Base-by-base conservation (phyloP, 1,140 invertebrate species). In the Temnothorax curvispinosus region DNA sequence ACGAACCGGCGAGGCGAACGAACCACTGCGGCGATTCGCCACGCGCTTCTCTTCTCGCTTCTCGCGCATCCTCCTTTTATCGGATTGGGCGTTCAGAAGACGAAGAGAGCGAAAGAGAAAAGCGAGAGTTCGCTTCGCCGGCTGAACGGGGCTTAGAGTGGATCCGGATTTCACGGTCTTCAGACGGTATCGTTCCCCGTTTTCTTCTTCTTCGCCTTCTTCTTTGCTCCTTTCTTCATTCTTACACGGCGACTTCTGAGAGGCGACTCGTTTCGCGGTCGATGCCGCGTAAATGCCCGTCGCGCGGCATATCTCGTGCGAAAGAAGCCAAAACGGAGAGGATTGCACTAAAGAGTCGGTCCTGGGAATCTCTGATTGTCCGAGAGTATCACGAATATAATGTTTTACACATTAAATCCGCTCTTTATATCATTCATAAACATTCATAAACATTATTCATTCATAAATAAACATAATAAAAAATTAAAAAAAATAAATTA, bases 81-180 rank as follows among this genome's bases (percentile, higher is more conserved):
- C 88, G 88, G 91, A 92, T 92, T 90, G 88, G 76, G 67, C 88
- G 56, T 88, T 80, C 85, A 76, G 60, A 65, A 21, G 75, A 65
- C 74, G 69, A 54, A 27, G 71, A 62, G 62, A 71, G 64, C 15
- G 50, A 67, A 67, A 67, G 85, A 87, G 85, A 86, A 69, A 76
- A 80, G 56, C 74, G 86, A 88, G 81, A 82, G 86, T 90, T 27
- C 82, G 89, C 88, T 81, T 87, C 71, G 78, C 86, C 75, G 50
- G 77, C 65, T 65, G 87, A 90, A 90, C 82, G 65, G 72, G 58
- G 89, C 89, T 91, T 91, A 89, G 76, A 87, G 84, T 78, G 87
- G 89, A 91, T 89, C 89, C 85, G 87, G 89, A 91, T 91, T 91
- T 91, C 88, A 91, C 90, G 90, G 90, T 91, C 90, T 91, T 91